These are phyloP conservation scores for Crematogaster levior DNA, from an alignment of 2,888 invertebrate species.

Conservation along the genomic window DNA sequence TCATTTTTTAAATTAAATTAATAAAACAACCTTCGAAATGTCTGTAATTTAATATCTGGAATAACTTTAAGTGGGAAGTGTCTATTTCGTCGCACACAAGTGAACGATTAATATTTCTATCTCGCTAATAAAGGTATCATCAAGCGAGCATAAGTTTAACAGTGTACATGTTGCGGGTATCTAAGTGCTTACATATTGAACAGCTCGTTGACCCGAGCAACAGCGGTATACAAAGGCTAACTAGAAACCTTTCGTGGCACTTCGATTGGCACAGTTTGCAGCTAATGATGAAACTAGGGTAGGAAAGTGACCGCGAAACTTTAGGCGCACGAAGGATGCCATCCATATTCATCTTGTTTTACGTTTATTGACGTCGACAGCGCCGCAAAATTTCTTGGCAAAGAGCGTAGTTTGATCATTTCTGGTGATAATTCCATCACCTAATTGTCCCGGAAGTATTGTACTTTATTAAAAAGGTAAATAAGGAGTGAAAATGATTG, in stretches of 20 bases:
- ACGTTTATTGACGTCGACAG: background rate
- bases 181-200: conserved; percentile 41
- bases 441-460: too few relatives aligned
- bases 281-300: conserved; percentile 31
- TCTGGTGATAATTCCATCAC: background rate
- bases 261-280: conserved; percentile 47
- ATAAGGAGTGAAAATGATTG: background rate
- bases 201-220: conserved; percentile 52
- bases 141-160: conserved; percentile 34
- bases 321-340: background rate
- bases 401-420: background rate
- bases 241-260: conserved; percentile 44
- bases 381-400: background rate
- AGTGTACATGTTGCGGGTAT: conserved; percentile 31
- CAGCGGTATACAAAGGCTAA: conserved; percentile 39
- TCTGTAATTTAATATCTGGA: background rate
- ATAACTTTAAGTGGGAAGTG: background rate
- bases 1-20: conserved; percentile 17
- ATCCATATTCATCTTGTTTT: conserved; percentile 30
- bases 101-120: conserved; percentile 18
- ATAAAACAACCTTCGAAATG: background rate
- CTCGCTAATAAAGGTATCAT: conserved; percentile 17
- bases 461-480: background rate
- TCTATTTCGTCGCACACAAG: background rate
- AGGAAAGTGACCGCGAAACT: conserved; percentile 33